Evolutionary conservation across 2,113 vertebrate species (phyloP).

Genomic region (Syngnathoides biaculeatus): DNA sequence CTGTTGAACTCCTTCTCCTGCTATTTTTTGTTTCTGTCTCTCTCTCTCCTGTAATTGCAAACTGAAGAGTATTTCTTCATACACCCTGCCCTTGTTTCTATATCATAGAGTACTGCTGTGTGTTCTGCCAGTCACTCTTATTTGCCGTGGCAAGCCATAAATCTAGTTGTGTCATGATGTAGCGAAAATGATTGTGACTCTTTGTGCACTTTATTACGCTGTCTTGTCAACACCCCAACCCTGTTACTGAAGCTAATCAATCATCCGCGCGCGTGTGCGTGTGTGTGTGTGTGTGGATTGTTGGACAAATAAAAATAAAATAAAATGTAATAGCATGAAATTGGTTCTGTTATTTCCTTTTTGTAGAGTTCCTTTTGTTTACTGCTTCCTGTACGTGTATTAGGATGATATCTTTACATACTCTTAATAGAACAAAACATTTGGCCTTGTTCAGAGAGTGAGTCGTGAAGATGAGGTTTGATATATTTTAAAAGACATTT

Average conservation of each 20-base stretch:
- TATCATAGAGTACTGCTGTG: neutral
- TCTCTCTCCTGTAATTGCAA: neutral
- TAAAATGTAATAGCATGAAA: neutral
- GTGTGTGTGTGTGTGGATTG: neutral
- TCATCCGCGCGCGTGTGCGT: neutral
- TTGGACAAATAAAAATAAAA: neutral
- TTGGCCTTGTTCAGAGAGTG: too few species aligned
- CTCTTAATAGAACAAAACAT: too few species aligned
- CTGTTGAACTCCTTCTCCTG: constrained; percentile 10
- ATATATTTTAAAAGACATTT: too few species aligned
- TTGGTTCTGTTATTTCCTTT: too few species aligned
- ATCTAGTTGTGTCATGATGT: neutral
- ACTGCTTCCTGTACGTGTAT: too few species aligned
- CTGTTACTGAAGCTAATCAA: neutral
- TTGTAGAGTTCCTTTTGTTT: too few species aligned
- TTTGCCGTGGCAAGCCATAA: neutral
- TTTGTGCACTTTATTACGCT: neutral
- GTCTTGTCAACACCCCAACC: neutral
- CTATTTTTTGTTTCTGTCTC: constrained; percentile 5
- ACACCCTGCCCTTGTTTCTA: neutral
- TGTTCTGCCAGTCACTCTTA: neutral
- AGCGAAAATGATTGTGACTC: neutral
- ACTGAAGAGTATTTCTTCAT: neutral
- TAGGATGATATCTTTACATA: too few species aligned
- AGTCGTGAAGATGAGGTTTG: too few species aligned